Conservation (phyloP, 2,888 invertebrate genomes). For the Drosophila atripex region DNA sequence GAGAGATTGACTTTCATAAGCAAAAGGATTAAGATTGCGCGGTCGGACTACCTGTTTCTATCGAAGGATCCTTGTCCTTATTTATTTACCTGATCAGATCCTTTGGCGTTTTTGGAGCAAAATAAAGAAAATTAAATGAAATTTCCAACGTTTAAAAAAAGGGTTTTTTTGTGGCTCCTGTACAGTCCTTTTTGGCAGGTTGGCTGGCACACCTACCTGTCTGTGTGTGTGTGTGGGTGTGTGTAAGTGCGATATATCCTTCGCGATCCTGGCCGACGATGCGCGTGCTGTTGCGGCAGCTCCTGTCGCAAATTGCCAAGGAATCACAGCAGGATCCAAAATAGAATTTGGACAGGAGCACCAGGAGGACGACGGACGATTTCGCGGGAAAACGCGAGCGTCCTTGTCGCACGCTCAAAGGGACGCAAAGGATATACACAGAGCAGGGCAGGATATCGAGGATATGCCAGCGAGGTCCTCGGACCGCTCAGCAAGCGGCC, state of each 20-base stretch:
- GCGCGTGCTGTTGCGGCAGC: constrained; percentile 40
- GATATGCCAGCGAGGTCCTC: constrained; percentile 27
- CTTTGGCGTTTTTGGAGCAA: background rate
- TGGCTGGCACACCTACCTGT: constrained; percentile 18
- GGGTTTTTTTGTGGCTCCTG: constrained; percentile 41
- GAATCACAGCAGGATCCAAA: constrained; percentile 61
- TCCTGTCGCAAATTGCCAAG: constrained; percentile 52
- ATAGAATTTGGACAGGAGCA: constrained; percentile 32
- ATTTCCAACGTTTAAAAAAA: constrained; percentile 35
- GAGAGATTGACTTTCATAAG: constrained; percentile 78
- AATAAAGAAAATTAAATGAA: constrained; percentile 35
- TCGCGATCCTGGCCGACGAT: constrained; percentile 8
- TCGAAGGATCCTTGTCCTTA: background rate
- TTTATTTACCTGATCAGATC: background rate
- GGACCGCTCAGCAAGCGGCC: constrained; percentile 66
- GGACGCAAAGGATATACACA: background rate
- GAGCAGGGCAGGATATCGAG: constrained; percentile 1
- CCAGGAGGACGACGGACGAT: constrained; percentile 34
- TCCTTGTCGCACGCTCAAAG: constrained; percentile 65
- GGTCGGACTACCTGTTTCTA: constrained; percentile 37
- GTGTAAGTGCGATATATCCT: background rate
- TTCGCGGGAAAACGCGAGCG: constrained; percentile 52
- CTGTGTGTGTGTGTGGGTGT: background rate
- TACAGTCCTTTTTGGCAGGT: constrained; percentile 13
- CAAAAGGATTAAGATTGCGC: constrained; percentile 63